Percentiles rank a stretch among this genome's conserved stretches.
These are phyloP conservation scores for Nemapogon koenigi DNA, from an alignment of 2,888 invertebrate species.

Conservation along the genomic window DNA sequence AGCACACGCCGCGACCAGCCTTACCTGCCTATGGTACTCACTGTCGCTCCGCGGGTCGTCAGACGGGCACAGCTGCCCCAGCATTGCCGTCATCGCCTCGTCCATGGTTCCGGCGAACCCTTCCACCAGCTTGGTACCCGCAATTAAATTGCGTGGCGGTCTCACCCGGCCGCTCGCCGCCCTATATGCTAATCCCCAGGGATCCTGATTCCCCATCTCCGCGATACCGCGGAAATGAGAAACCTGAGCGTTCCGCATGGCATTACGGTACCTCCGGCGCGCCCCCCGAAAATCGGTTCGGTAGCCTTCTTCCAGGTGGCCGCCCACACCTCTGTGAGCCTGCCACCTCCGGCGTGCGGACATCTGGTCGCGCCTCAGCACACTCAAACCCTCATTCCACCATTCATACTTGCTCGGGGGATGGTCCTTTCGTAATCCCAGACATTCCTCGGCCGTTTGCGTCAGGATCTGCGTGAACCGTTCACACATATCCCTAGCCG, in stretches of 20 bases:
- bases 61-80: slow-evolving; percentile 8
- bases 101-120: slow-evolving; percentile 11
- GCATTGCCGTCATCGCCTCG: slow-evolving; percentile 15
- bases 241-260: slow-evolving; percentile 12
- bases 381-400: slow-evolving; percentile 13
- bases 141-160: slow-evolving; percentile 15
- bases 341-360: slow-evolving; percentile 14
- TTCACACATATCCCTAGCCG: slow-evolving; percentile 1
- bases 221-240: slow-evolving; percentile 10
- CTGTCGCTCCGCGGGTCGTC: neutral
- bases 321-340: neutral
- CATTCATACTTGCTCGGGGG: slow-evolving; percentile 13
- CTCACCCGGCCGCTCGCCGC: slow-evolving; percentile 16
- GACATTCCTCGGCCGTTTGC: slow-evolving; percentile 8
- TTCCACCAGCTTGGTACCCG: slow-evolving; percentile 13
- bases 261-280: slow-evolving; percentile 8
- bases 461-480: slow-evolving; percentile 2
- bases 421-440: slow-evolving; percentile 6
- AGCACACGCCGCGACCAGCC: neutral
- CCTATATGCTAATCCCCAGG: slow-evolving; percentile 19
- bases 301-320: neutral
- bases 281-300: neutral
- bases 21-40: neutral
- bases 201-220: slow-evolving; percentile 15
- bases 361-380: neutral